Evolutionary conservation across 2,113 vertebrate species (phyloP), one percentile per base, ranked within the genome.

Genomic region (Nyctereutes procyonoides): DNA sequence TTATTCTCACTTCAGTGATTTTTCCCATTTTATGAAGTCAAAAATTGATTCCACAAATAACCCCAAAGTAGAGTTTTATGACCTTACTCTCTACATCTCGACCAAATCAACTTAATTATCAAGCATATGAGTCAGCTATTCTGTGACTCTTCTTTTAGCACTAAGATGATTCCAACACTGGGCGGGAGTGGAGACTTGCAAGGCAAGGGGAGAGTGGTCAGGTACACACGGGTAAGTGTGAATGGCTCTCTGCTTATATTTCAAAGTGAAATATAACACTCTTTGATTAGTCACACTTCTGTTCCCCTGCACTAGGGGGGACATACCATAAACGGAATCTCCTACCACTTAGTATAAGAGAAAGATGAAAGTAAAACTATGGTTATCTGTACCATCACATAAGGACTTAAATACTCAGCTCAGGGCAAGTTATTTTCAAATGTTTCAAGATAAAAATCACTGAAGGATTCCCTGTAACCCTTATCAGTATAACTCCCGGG

Each of bases 371-470:
- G 69, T 48, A 85, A 85, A 90, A 71, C 32, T 8, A 9, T n/a
- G 38, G 53, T 32, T n/a, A 48, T 84, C 30, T 86, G 8, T 22
- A 51, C 32, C 15, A 60, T 51, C 73, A 76, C 28, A 13, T 19
- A 82, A 51, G 90, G 14, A 77, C 12, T 69, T 85, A 73, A 74
- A 93, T 17, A 79, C 56, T 87, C 38, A 55, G 16, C 65, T 95
- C 32, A 20, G 13, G 60, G 24, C 30, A 90, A 93, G 55, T 60
- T 81, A 90, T n/a, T 38, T 95, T 69, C n/a, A 95, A 97, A 96
- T 35, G 4, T 88, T 93, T 97, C 53, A n/a, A 89, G 96, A 96
- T 1, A 65, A 43, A 98, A 98, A 96, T 91, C 98, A 97, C 16
- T 81, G 17, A 63, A 94, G 32, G 94, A 77, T 30, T 93, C 88